Evolutionary conservation across 2,113 vertebrate species (phyloP).

Genomic region (Poeciliopsis turrubarensis): DNA sequence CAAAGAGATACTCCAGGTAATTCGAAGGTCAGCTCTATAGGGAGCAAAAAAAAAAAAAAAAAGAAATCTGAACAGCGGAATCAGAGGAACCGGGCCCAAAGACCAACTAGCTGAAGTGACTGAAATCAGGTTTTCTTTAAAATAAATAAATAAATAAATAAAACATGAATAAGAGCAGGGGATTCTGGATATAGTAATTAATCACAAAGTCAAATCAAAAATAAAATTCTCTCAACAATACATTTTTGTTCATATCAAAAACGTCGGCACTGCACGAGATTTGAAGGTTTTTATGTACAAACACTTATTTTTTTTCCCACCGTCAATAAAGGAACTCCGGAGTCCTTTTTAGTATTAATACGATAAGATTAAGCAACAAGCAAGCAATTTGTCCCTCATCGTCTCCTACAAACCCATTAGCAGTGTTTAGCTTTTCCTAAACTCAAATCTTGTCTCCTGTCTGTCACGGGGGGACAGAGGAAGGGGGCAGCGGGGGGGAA

Average conservation of each 20-base stretch:
- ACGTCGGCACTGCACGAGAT: no score
- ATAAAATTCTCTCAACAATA: no score
- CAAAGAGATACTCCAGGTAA: not conserved
- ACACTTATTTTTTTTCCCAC: not conserved
- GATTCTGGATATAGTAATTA: not conserved
- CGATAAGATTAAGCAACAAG: not conserved
- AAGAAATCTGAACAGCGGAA: not conserved
- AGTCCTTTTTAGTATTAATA: not conserved
- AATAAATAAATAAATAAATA: not conserved
- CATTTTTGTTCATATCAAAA: no score
- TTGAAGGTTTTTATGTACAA: not conserved
- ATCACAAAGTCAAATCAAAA: not conserved
- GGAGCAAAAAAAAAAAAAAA: not conserved
- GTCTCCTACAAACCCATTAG: not conserved
- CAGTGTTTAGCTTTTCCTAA: conserved; percentile 1
- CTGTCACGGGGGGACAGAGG: not conserved
- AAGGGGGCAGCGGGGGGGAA: no score
- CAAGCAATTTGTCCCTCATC: not conserved
- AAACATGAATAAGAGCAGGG: not conserved
- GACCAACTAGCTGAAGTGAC: not conserved
- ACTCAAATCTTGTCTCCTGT: not conserved
- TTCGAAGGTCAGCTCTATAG: not conserved
- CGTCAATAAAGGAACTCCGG: not conserved
- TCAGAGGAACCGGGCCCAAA: not conserved
- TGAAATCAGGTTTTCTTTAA: not conserved